phyloP scores from a whole-genome alignment of 2,888 invertebrate genomes.

The Kuschelorhynchus macadamiae region DNA sequence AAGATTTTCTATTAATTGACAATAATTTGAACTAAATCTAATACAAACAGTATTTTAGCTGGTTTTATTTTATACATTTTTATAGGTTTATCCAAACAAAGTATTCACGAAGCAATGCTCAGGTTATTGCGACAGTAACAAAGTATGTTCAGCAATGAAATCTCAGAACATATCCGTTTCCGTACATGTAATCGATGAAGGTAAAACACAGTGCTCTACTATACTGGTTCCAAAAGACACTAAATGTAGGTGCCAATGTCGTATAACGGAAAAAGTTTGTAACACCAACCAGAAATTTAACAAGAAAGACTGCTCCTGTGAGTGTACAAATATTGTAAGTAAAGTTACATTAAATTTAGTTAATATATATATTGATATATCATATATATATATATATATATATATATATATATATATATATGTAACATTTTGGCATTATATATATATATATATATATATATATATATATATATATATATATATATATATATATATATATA shows the following conservation, averaged over 20 bases:
- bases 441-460: too few relatives aligned
- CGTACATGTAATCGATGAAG: slow-evolving; percentile 52
- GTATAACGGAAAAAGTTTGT: slow-evolving; percentile 56
- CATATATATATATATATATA: too few relatives aligned
- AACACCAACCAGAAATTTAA: slow-evolving; percentile 58
- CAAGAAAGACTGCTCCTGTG: slow-evolving; percentile 60
- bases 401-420: too few relatives aligned
- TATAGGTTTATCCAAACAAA: slow-evolving; percentile 60
- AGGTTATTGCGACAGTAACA: slow-evolving; percentile 60
- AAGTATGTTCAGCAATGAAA: slow-evolving; percentile 57
- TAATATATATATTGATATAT: too few relatives aligned
- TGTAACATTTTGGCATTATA: too few relatives aligned
- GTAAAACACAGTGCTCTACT: slow-evolving; percentile 54
- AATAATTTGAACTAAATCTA: too few relatives aligned
- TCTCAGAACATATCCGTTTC: slow-evolving; percentile 53
- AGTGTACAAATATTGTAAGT: slow-evolving; percentile 60
- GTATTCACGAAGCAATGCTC: slow-evolving; percentile 62
- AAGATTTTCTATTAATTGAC: too few relatives aligned
- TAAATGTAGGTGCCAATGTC: slow-evolving; percentile 61
- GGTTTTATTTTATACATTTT: too few relatives aligned
- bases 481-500: too few relatives aligned
- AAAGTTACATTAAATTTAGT: slow-evolving; percentile 8
- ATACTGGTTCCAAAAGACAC: slow-evolving; percentile 60
- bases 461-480: too few relatives aligned
- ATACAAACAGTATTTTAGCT: too few relatives aligned